phyloP scores from a whole-genome alignment of 2,888 invertebrate genomes.

The Epistrophe grossulariae region DNA sequence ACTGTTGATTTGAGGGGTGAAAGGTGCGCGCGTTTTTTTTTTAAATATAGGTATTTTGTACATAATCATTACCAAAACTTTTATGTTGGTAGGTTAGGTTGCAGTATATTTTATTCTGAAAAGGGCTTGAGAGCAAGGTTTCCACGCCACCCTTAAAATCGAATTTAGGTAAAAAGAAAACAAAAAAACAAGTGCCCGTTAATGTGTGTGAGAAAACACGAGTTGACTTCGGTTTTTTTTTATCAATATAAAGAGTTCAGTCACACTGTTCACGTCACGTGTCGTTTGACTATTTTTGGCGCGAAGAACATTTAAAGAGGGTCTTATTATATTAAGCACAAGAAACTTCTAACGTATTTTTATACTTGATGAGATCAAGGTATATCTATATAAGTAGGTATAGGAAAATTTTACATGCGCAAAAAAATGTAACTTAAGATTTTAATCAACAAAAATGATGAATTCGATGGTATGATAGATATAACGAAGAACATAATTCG shows the following conservation, averaged over 20 bases:
- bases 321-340: not conserved
- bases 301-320: not conserved
- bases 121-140: not conserved
- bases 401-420: not conserved
- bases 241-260: not conserved
- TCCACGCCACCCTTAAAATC: conserved; percentile 36
- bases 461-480: not conserved
- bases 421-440: not conserved
- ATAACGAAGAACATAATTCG: not conserved
- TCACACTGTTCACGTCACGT: conserved; percentile 12
- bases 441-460: not conserved
- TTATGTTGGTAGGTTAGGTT: not conserved
- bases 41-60: not conserved
- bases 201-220: conserved; percentile 38
- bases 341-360: not conserved
- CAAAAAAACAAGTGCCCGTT: conserved; percentile 32
- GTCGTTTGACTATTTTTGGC: conserved; percentile 16
- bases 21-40: conserved; percentile 11
- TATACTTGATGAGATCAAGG: not conserved
- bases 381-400: not conserved
- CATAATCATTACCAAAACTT: conserved; percentile 1
- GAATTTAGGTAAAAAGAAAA: not conserved
- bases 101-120: conserved; percentile 12
- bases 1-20: conserved; percentile 11
- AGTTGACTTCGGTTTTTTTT: not conserved